Base-by-base conservation (phyloP, 1,140 invertebrate species). In the Brachionus asplanchnoidis region DNA sequence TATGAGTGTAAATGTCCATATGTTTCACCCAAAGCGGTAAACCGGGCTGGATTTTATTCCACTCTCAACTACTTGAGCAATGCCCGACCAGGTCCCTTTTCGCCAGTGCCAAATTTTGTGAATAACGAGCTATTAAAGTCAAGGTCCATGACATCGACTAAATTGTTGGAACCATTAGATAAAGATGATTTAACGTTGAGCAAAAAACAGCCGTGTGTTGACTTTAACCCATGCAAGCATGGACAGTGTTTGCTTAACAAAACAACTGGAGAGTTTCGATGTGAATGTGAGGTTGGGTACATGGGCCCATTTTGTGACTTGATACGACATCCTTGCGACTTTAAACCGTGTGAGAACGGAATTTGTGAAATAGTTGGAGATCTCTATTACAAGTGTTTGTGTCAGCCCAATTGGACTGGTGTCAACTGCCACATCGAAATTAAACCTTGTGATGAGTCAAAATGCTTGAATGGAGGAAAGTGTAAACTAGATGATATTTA, bases 401-500 rank as follows among this genome's bases (percentile, higher is more conserved):
- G 82, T 84, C 32, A 84, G 23, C 82, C 82, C n/a, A 84, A 84
- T 70, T 84, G 44, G n/a, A 68, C 82, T 17, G 82, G 82, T 23
- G 65, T 84, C 17, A 84, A 84, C 70, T 84, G 82, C 40, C 79
- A 82, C 28, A 82, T 82, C n/a, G 79, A 82, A 44, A 60, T 82
- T n/a, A 82, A 82, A 17, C 79, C 79, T 40, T 82, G 79, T 14
- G 40, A 28, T 4, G 79, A 65, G 36, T 26, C 32, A 4, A 82
- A 53, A n/a, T 82, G 79, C 40, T 36, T 65, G 26, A 82, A 82
- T 68, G 79, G 79, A 5, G 79, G 79, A 32, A 82, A 36, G 28
- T 82, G 79, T 44, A 82, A 82, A 66, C 20, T 46, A 14, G 42
- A 82, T 65, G 79, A 82, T 44, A 46, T 44, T 12, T 44, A 20